phyloP scores from a whole-genome alignment of 2,888 invertebrate species.

The Spodoptera littoralis region DNA sequence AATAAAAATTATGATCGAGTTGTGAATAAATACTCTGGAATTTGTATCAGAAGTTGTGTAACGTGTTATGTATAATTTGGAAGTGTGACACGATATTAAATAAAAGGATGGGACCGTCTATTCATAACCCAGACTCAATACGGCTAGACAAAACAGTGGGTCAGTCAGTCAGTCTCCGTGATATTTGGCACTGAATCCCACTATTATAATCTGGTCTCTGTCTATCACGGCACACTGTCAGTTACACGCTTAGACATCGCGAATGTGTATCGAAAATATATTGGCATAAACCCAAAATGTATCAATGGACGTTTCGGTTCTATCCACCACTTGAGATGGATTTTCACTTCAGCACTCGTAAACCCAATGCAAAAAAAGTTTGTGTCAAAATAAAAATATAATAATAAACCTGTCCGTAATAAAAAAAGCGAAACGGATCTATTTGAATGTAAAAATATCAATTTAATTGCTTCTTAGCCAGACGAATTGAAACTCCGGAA shows the following conservation, averaged over 20 bases:
- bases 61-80: too few species aligned
- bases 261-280: slow-evolving; percentile 39
- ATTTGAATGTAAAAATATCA: slow-evolving; percentile 31
- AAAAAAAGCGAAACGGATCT: slow-evolving; percentile 36
- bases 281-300: slow-evolving; percentile 50
- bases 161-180: slow-evolving; percentile 47
- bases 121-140: slow-evolving; percentile 23
- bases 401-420: slow-evolving; percentile 13
- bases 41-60: too few species aligned
- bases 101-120: slow-evolving; percentile 19
- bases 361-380: slow-evolving; percentile 23
- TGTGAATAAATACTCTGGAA: too few species aligned
- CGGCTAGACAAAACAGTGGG: slow-evolving; percentile 39
- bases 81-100: too few species aligned
- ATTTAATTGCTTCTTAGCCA: slow-evolving; percentile 41
- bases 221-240: slow-evolving; percentile 31
- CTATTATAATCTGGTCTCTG: slow-evolving; percentile 34
- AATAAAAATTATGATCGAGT: background rate
- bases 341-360: slow-evolving; percentile 16
- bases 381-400: slow-evolving; percentile 10
- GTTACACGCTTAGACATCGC: slow-evolving; percentile 31
- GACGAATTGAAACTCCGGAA: slow-evolving; percentile 46
- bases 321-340: slow-evolving; percentile 17
- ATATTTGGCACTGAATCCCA: slow-evolving; percentile 43
- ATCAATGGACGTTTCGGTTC: slow-evolving; percentile 28